A percentile compares a stretch with the other conserved stretches of the same genome.
phyloP scores from a whole-genome alignment of 2,888 invertebrate genomes.

The Epirrita christyi region DNA sequence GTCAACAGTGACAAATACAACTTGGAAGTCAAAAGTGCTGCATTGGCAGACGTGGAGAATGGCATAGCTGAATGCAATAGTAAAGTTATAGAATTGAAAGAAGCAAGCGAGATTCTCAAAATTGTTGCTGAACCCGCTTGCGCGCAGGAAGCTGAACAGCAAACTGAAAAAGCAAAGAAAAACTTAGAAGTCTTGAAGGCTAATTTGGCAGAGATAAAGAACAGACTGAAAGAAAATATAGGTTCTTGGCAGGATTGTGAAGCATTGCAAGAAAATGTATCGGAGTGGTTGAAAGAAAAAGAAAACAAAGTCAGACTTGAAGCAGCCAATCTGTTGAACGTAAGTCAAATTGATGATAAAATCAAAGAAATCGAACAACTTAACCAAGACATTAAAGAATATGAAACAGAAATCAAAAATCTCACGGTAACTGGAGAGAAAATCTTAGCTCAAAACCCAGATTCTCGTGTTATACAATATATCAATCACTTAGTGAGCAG shows the following conservation, averaged over 20 bases:
- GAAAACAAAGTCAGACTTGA: slow-evolving; percentile 91
- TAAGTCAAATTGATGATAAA: slow-evolving; percentile 88
- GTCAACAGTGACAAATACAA: slow-evolving; percentile 95
- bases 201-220: slow-evolving; percentile 88
- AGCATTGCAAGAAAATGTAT: slow-evolving; percentile 88
- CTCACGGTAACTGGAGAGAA: slow-evolving; percentile 88
- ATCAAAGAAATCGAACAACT: slow-evolving; percentile 87
- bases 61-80: slow-evolving; percentile 89
- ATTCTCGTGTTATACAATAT: slow-evolving; percentile 92
- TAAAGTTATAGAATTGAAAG: slow-evolving; percentile 87
- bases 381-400: slow-evolving; percentile 86
- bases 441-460: slow-evolving; percentile 91
- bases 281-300: slow-evolving; percentile 91
- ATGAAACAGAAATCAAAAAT: slow-evolving; percentile 87
- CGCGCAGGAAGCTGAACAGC: slow-evolving; percentile 86
- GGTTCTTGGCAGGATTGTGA: slow-evolving; percentile 93
- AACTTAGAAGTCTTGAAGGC: slow-evolving; percentile 89
- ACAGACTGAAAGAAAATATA: slow-evolving; percentile 88
- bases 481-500: slow-evolving; percentile 91
- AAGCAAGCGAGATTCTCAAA: slow-evolving; percentile 88
- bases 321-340: slow-evolving; percentile 88
- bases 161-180: slow-evolving; percentile 88
- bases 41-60: slow-evolving; percentile 90
- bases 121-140: slow-evolving; percentile 90
- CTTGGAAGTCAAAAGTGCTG: slow-evolving; percentile 94